A percentile compares a stretch with the other conserved stretches of the same genome.
Conservation (phyloP, 2,888 invertebrate genomes). For the Philereme transversata region DNA sequence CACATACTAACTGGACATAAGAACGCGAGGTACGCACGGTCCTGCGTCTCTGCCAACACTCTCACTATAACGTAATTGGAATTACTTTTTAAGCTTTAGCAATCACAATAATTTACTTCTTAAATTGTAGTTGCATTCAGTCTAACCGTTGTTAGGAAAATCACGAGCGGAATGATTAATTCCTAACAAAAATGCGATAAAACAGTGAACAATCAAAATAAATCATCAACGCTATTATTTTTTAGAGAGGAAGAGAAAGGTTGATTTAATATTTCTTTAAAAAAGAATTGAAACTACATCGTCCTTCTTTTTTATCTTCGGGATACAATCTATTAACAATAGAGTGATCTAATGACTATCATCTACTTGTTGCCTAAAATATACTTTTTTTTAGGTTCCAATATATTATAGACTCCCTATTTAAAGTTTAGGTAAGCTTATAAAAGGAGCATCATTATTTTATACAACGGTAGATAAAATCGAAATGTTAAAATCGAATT, state of each 20-base stretch:
- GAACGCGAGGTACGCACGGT: conserved; percentile 13
- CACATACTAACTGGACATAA: conserved; percentile 48
- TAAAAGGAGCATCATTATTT: neutral
- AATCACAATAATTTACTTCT: too few relatives aligned
- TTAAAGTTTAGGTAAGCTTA: neutral
- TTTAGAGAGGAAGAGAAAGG: conserved; percentile 1
- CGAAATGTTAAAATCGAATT: neutral
- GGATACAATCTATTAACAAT: too few relatives aligned
- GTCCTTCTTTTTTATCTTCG: neutral
- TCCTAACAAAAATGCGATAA: conserved; percentile 10
- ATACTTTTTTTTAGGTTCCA: too few relatives aligned
- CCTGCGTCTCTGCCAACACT: conserved; percentile 61
- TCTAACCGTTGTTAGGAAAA: too few relatives aligned
- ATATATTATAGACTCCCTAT: neutral
- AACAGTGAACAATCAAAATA: conserved; percentile 28
- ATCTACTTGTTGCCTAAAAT: too few relatives aligned
- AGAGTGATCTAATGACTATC: too few relatives aligned
- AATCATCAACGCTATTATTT: conserved; percentile 27
- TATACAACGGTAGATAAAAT: neutral
- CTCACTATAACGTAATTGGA: conserved; percentile 39
- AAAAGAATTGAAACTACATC: neutral
- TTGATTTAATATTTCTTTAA: conserved; percentile 1
- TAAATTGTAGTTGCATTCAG: too few relatives aligned
- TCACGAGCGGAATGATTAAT: conserved; percentile 14
- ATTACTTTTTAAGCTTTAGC: neutral